These are phyloP conservation scores for Polypterus senegalus DNA, from an alignment of 2,113 vertebrate genomes.

Conservation along the genomic window DNA sequence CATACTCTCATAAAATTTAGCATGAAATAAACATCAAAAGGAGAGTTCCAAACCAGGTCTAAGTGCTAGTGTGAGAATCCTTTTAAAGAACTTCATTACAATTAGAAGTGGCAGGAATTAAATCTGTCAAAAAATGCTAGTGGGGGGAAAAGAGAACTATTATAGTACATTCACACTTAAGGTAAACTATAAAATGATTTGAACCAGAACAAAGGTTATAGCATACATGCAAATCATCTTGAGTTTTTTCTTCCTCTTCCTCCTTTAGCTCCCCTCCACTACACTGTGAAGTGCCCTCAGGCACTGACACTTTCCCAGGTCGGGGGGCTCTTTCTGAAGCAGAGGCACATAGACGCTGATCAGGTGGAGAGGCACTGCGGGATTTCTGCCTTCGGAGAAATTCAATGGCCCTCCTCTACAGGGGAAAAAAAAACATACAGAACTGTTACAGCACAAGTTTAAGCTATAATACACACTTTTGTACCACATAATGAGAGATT, in stretches of 20 bases:
- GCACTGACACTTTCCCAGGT: slow-evolving; percentile 39
- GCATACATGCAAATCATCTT: slow-evolving; percentile 84
- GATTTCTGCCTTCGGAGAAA: slow-evolving; percentile 83
- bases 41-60: too few relatives aligned
- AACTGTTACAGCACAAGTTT: background rate
- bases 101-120: slow-evolving; percentile 5
- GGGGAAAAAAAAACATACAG: background rate
- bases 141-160: too few relatives aligned
- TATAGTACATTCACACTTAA: background rate
- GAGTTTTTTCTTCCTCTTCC: slow-evolving; percentile 71
- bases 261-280: slow-evolving; percentile 50
- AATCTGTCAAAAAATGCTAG: background rate
- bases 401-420: slow-evolving; percentile 82
- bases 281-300: slow-evolving; percentile 32
- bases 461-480: too few relatives aligned
- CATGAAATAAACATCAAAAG: too few relatives aligned
- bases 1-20: too few relatives aligned
- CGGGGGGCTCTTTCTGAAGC: slow-evolving; percentile 56
- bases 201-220: background rate
- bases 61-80: too few relatives aligned
- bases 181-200: background rate
- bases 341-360: slow-evolving; percentile 60
- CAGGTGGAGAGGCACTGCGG: slow-evolving; percentile 77
- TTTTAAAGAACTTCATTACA: too few relatives aligned
- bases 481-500: too few relatives aligned